Percentiles rank a stretch among this genome's conserved stretches.
Evolutionary conservation across 2,113 vertebrate species (phyloP).

Genomic region (Lophochroa leadbeateri): DNA sequence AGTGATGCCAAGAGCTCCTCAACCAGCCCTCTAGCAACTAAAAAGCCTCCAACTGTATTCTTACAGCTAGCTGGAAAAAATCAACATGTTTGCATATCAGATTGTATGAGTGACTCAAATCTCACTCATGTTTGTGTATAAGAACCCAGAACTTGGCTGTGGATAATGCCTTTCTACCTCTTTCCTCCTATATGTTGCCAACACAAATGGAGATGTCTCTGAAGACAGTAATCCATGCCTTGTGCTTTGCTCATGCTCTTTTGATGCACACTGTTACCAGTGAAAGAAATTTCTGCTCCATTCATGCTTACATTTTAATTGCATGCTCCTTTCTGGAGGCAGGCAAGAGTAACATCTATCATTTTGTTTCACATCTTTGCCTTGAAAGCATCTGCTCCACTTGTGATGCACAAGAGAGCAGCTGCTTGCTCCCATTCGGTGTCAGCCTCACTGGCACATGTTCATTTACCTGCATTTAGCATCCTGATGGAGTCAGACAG

Average conservation of each 20-base stretch:
- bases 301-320: slow-evolving; percentile 34
- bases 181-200: slow-evolving; percentile 2
- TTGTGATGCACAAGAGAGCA: neutral
- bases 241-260: neutral
- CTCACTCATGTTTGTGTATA: neutral
- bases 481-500: neutral
- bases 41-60: neutral
- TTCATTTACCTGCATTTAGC: slow-evolving; percentile 14
- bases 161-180: neutral
- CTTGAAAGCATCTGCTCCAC: slow-evolving; percentile 19
- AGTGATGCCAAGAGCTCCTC: neutral
- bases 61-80: slow-evolving; percentile 22
- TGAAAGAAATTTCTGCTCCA: neutral
- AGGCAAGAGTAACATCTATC: slow-evolving; percentile 16
- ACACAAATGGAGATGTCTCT: slow-evolving; percentile 3
- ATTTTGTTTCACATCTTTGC: slow-evolving; percentile 32
- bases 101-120: neutral
- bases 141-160: slow-evolving; percentile 12
- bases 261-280: neutral
- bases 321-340: neutral
- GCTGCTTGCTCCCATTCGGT: neutral
- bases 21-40: neutral
- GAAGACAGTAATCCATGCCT: slow-evolving; percentile 12
- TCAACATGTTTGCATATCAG: neutral
- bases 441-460: neutral